These are phyloP conservation scores for Machaerirhynchus nigripectus DNA, from an alignment of 2,113 vertebrate species.

Conservation along the genomic window DNA sequence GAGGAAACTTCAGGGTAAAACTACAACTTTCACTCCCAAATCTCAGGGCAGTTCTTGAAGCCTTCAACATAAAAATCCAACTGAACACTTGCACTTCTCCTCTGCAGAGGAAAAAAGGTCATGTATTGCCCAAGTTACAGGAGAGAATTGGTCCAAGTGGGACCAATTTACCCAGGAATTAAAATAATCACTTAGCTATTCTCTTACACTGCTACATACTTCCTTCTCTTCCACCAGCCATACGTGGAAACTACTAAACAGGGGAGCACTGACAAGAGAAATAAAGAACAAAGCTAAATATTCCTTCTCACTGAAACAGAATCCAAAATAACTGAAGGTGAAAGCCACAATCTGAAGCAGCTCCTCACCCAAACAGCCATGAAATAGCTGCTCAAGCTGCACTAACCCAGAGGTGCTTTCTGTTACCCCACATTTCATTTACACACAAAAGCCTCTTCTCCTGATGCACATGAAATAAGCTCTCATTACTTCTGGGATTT, in stretches of 20 bases:
- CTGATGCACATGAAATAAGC: not conserved
- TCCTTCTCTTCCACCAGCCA: not conserved
- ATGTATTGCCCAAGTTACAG: not conserved
- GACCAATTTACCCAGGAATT: not conserved
- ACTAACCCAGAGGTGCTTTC: not conserved
- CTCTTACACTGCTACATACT: not conserved
- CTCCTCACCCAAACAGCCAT: not conserved
- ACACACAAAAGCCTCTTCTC: not conserved
- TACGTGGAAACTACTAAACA: not conserved
- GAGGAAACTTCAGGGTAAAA: not conserved
- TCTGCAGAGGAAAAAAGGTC: not conserved
- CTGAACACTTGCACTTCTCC: not conserved
- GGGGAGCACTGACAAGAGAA: not conserved
- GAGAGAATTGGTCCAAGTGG: not conserved
- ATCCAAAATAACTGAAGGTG: not conserved
- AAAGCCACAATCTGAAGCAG: not conserved
- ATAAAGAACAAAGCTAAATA: not conserved
- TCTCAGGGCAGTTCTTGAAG: not conserved
- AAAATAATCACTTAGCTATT: not conserved
- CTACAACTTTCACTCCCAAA: not conserved
- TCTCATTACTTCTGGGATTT: not conserved
- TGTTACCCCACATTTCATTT: not conserved
- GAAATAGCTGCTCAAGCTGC: not conserved
- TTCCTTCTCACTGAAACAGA: not conserved
- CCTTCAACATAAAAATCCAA: not conserved